phyloP scores from a whole-genome alignment of 2,113 vertebrate species.

The Zosterops hypoxanthus region DNA sequence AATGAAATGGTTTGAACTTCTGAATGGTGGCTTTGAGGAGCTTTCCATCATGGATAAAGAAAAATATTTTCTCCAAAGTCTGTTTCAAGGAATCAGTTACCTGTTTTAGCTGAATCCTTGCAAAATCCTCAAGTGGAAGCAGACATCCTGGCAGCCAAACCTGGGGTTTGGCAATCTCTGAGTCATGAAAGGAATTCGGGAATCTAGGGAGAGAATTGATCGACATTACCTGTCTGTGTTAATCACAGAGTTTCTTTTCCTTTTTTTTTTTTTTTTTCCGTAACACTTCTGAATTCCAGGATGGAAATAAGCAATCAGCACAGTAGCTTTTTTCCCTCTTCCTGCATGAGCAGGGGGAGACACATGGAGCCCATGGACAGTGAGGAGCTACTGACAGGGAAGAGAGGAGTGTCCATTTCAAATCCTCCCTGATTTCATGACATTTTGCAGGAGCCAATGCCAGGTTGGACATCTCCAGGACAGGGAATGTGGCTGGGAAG shows the following conservation, averaged over 20 bases:
- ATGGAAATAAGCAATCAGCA: background rate
- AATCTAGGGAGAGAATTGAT: background rate
- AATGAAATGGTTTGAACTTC: background rate
- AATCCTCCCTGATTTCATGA: background rate
- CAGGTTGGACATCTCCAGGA: accelerated
- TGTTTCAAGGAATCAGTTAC: background rate
- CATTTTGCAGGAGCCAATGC: background rate
- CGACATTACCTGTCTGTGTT: background rate
- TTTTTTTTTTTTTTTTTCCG: background rate
- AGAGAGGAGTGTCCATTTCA: background rate
- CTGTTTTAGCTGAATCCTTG: background rate
- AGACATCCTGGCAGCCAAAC: background rate
- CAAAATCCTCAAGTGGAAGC: background rate
- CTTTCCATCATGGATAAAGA: background rate
- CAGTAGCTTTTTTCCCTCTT: background rate
- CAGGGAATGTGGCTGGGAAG: background rate
- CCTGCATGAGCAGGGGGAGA: background rate
- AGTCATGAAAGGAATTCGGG: background rate
- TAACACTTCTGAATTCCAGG: background rate
- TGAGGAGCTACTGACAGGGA: background rate
- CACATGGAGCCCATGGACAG: accelerated
- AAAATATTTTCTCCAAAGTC: background rate
- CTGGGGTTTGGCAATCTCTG: background rate
- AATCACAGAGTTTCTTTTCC: background rate
- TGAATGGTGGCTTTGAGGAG: conserved; percentile 5